Evolutionary conservation across 2,797 vertebrate species (phyloP).

Genomic region (Sarcoramphus papa): DNA sequence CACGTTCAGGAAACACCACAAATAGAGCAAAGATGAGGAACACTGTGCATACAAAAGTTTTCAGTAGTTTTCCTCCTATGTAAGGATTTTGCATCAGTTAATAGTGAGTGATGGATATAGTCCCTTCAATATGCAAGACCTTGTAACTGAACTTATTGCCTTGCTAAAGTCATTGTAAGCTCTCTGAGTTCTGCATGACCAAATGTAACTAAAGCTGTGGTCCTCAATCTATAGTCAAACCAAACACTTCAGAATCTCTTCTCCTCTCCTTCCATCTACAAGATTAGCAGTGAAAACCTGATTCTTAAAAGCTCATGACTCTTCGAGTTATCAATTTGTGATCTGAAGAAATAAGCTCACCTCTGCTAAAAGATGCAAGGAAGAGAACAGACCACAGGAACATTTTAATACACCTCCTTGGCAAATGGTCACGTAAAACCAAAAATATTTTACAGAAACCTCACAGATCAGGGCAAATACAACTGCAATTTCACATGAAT

Average conservation of each 20-base stretch:
- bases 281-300: neutral
- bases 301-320: neutral
- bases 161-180: neutral
- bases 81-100: neutral
- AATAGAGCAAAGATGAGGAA: neutral
- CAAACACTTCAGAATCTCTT: neutral
- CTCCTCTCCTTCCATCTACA: neutral
- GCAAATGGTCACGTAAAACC: neutral
- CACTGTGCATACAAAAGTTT: neutral
- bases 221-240: neutral
- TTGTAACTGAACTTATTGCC: neutral
- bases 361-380: neutral
- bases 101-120: neutral
- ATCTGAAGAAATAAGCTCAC: neutral
- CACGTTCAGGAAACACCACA: neutral
- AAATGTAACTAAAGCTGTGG: neutral
- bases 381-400: neutral
- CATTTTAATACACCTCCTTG: neutral
- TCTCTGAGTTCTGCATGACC: neutral
- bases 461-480: neutral
- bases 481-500: neutral
- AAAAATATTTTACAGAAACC: neutral
- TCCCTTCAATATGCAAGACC: neutral
- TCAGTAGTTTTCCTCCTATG: neutral
- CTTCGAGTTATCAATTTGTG: neutral